Evolutionary conservation across 2,113 vertebrate species (phyloP).

Genomic region (Columba livia): DNA sequence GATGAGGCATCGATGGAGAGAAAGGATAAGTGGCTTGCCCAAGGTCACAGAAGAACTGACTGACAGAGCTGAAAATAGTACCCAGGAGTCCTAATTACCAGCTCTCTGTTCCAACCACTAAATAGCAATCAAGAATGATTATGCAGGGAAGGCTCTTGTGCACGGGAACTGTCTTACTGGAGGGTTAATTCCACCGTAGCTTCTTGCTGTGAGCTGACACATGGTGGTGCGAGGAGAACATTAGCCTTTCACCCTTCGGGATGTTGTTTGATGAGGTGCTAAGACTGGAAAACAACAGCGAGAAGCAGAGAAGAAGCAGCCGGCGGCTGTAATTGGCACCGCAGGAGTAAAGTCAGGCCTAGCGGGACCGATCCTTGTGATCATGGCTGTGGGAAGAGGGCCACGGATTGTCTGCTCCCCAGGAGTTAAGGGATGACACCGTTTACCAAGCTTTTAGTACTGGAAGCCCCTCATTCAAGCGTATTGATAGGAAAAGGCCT

Average conservation of each 20-base stretch:
- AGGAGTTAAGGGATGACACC: not conserved
- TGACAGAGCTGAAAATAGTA: not conserved
- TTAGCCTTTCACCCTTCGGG: not conserved
- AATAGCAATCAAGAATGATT: constrained; percentile 13
- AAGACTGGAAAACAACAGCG: not conserved
- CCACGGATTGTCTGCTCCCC: not conserved
- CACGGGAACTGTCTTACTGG: not conserved
- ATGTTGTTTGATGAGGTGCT: not conserved
- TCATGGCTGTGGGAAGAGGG: not conserved
- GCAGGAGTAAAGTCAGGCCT: not conserved
- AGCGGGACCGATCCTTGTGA: accelerated
- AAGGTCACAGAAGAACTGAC: not conserved
- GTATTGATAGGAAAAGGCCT: not conserved
- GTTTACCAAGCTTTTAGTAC: not conserved
- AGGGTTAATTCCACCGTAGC: not conserved
- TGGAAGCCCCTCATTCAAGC: not conserved
- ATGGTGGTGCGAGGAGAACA: not conserved
- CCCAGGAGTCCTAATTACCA: not conserved
- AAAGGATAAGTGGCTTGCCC: not conserved
- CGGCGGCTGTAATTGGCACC: not conserved
- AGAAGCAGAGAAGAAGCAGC: not conserved
- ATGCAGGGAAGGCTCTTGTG: not conserved
- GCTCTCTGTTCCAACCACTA: not conserved
- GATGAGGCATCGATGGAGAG: not conserved
- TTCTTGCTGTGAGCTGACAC: not conserved